Evolutionary conservation across 2,888 invertebrate species (phyloP), one percentile per base, ranked within the genome.

Genomic region (Mamestra brassicae): DNA sequence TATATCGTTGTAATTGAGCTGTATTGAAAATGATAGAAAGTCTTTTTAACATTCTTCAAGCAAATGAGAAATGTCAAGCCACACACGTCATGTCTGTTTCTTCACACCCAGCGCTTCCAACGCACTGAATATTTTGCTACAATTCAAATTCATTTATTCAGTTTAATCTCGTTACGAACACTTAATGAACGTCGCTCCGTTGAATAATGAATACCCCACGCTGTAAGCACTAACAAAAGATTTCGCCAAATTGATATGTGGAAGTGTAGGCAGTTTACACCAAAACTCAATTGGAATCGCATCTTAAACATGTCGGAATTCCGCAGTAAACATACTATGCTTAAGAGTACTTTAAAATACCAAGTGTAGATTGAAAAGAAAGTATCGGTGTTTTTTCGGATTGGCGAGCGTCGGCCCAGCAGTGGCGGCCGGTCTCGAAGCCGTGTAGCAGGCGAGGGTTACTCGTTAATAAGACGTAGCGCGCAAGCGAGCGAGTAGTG

Each of bases 111-210:
- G 10, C n/a, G 10, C 38, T 38, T 47, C 38, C 26, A 45, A 54
- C 34, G 52, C 26, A 82, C 65, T 74, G 55, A 74, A 81, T 85
- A 81, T 85, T 86, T 87, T 86, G 84, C 83, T 86, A 81, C 70
- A 75, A 87, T 84, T 85, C 75, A 85, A 84, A 89, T 90, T 88
- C 78, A 89, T 89, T 88, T 87, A 88, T 89, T 89, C 85, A 74
- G 81, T 78, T 83, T 87, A 87, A 88, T 85, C 85, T 88, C 72
- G 87, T 89, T 86, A 86, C 84, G 78, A 86, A 86, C 83, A 88
- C 85, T 84, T 90, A 88, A 89, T 88, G 88, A 89, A 87, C 85
- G 85, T 74, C 83, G 84, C 83, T 76, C 60, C 69, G 76, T 69
- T 87, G 87, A 88, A 89, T 90, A 87, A 89, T 89, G 79, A 81